These are phyloP conservation scores for Florisuga fusca DNA, from an alignment of 2,797 vertebrate species.

Conservation along the genomic window DNA sequence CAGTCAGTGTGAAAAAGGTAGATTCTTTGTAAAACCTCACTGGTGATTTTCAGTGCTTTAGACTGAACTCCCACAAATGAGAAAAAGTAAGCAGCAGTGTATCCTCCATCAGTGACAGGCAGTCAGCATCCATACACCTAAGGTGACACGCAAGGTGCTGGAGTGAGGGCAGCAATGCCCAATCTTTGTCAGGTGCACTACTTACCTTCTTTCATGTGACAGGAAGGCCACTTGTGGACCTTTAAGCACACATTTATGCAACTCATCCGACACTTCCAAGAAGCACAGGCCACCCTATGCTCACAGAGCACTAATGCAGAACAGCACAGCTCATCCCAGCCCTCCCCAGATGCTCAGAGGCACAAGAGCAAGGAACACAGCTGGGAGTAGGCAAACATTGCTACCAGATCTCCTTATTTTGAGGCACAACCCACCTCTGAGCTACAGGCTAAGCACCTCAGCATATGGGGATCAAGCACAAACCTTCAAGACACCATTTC, in stretches of 20 bases:
- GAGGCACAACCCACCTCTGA: neutral
- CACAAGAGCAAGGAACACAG: neutral
- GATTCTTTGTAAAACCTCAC: neutral
- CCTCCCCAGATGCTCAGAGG: neutral
- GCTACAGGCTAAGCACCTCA: neutral
- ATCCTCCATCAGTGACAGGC: neutral
- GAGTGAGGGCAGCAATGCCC: accelerated
- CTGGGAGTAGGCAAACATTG: neutral
- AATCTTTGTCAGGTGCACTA: neutral
- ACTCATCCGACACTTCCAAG: neutral
- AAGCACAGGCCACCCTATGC: neutral
- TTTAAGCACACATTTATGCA: neutral
- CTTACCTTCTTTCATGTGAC: constrained; percentile 32
- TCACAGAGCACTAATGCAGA: neutral
- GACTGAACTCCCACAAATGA: neutral
- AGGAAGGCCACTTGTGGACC: neutral
- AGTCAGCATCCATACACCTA: accelerated
- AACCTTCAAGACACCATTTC: neutral
- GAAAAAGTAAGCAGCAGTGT: neutral
- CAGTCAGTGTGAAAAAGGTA: neutral
- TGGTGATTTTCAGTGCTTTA: neutral
- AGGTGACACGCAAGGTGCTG: accelerated
- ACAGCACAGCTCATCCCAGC: neutral
- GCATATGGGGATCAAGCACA: neutral
- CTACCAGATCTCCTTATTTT: neutral